Evolutionary conservation across 2,888 invertebrate species (phyloP), one percentile per base, ranked within the genome.

Genomic region (Heteromyza rotundicornis): DNA sequence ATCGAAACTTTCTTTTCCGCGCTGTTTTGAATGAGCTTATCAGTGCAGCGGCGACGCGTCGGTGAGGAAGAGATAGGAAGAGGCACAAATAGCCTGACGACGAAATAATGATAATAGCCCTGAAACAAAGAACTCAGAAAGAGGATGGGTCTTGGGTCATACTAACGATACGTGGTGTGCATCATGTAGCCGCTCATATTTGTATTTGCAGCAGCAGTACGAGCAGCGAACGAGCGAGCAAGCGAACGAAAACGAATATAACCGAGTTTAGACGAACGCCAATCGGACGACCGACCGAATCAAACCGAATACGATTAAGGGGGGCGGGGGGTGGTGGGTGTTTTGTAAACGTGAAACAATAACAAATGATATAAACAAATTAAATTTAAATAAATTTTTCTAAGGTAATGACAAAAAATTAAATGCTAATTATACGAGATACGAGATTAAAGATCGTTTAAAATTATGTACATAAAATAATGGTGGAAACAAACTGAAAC

Each of bases 121-220:
- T 10, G 10, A 27, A 27, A 27, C 27, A 27, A 10, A 27, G 27
- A 27, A 27, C 10, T 5, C 7, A 10, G 40, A 40, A 14, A n/a
- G n/a, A n/a, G n/a, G n/a, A n/a, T n/a, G n/a, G n/a, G n/a, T n/a
- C n/a, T 40, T 2, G 47, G 20, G 20, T 5, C 17, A 23, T 81
- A 82, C 82, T 81, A 81, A 82, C 82, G 82, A 73, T 80, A 82
- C 67, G 78, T 74, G 70, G 77, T 77, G 62, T 74, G 74, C 76
- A 77, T 77, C 76, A 78, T 76, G 70, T 80, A 82, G 62, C 76
- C 77, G 72, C 75, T 82, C 81, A 82, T 82, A 67, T 71, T 80
- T 78, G 80, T 82, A 81, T n/a, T n/a, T n/a, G 79, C 82, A 81
- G 80, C 81, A 74, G 76, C 64, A 74, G 63, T 66, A 66, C 57